Conservation (phyloP, 2,797 vertebrate genomes). For the Lates japonicus region DNA sequence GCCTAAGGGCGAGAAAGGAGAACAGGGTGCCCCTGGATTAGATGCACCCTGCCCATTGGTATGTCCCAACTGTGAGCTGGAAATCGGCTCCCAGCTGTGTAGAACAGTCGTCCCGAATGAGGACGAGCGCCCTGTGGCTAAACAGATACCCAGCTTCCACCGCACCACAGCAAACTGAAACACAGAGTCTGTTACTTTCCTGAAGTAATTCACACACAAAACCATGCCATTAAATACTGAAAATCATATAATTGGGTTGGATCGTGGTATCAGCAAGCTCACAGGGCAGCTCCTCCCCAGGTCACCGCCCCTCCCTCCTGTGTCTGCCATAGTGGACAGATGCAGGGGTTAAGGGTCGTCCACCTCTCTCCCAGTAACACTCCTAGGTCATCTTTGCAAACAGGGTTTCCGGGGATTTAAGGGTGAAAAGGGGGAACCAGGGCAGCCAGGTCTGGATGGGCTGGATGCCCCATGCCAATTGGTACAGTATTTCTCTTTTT, state of each 20-base stretch:
- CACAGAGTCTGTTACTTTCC: not conserved
- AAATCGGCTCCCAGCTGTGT: conserved; percentile 79
- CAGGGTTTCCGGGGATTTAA: conserved; percentile 99
- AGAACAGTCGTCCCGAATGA: conserved; percentile 69
- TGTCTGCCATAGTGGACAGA: conserved; percentile 60
- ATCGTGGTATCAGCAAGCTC: conserved; percentile 64
- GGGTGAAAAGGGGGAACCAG: conserved; percentile 99
- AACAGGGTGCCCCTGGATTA: conserved; percentile 99
- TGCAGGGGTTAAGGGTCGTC: conserved; percentile 70
- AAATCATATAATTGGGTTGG: conserved; percentile 29
- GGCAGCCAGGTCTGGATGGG: conserved; percentile 99
- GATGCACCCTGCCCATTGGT: conserved; percentile 99
- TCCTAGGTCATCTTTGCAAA: conserved; percentile 99
- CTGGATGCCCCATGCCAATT: conserved; percentile 99
- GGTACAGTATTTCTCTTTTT: conserved; percentile 99
- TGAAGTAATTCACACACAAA: conserved; percentile 17
- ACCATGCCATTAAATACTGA: conserved; percentile 18
- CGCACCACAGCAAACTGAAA: conserved; percentile 26
- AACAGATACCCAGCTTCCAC: conserved; percentile 62
- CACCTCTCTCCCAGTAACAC: conserved; percentile 94
- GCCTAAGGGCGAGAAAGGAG: conserved; percentile 99
- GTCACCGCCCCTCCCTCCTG: conserved; percentile 31
- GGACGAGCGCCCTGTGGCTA: conserved; percentile 85
- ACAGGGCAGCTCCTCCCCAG: conserved; percentile 84
- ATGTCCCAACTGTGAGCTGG: conserved; percentile 89